These are phyloP conservation scores for Edolisoma coerulescens DNA, from an alignment of 2,113 vertebrate species.

Conservation along the genomic window DNA sequence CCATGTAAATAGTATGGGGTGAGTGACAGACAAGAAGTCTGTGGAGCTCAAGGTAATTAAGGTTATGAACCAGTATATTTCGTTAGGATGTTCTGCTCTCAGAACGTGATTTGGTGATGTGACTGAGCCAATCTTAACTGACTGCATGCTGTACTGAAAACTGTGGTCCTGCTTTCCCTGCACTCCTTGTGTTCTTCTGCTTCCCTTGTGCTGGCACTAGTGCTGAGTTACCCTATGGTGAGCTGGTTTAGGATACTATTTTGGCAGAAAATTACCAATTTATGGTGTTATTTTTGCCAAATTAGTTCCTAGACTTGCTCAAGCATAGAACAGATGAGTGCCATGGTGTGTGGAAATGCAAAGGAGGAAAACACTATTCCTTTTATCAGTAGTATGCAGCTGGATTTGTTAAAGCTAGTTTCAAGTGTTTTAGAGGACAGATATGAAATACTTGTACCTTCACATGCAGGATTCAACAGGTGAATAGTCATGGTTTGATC, in stretches of 20 bases:
- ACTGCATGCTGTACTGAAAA: not conserved
- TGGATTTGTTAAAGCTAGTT: not conserved
- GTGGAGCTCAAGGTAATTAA: not conserved
- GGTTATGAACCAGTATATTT: not conserved
- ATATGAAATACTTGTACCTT: not conserved
- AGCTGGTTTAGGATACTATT: not conserved
- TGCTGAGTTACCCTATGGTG: not conserved
- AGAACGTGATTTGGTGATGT: not conserved
- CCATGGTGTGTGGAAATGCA: not conserved
- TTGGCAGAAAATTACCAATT: not conserved
- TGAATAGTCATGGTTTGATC: not conserved
- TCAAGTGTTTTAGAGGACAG: not conserved
- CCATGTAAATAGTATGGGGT: not conserved
- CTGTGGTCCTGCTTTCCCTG: not conserved
- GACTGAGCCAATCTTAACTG: not conserved
- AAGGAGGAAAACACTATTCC: not conserved
- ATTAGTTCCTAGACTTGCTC: not conserved
- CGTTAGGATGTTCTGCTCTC: not conserved
- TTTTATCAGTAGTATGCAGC: not conserved
- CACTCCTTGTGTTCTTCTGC: not conserved
- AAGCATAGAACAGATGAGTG: not conserved
- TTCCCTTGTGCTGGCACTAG: not conserved
- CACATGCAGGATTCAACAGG: not conserved
- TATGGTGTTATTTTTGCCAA: not conserved
- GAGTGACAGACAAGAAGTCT: rapidly evolving